Percentiles rank a stretch among this genome's conserved stretches.
These are phyloP conservation scores for Dipodomys ordii DNA, from an alignment of 2,113 vertebrate species.

Conservation along the genomic window DNA sequence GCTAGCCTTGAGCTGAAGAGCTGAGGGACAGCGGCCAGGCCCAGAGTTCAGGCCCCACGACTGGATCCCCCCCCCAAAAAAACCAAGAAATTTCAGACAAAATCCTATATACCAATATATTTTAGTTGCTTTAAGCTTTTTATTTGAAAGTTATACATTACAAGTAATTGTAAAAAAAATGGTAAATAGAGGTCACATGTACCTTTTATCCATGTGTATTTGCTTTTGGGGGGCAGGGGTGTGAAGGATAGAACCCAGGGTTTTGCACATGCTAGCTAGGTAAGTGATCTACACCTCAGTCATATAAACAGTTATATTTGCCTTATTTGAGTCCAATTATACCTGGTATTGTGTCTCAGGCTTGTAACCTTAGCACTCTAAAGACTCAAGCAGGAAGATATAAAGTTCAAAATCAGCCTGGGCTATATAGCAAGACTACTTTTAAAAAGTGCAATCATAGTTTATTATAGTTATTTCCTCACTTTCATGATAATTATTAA, in stretches of 20 bases:
- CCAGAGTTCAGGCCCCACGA: no score
- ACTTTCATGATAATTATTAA: slow-evolving; percentile 10
- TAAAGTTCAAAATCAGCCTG: neutral
- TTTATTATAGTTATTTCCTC: slow-evolving; percentile 5
- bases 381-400: neutral
- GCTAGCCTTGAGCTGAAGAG: no score
- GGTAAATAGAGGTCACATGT: neutral
- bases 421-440: neutral
- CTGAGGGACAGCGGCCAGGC: no score
- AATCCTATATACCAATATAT: neutral
- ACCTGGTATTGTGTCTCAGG: neutral
- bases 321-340: neutral
- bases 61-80: no score
- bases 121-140: slow-evolving; percentile 32
- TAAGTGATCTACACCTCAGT: neutral
- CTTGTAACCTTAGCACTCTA: neutral
- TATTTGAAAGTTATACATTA: slow-evolving; percentile 21
- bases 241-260: neutral
- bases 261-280: neutral
- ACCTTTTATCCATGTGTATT: neutral
- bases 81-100: neutral
- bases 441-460: neutral
- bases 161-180: slow-evolving; percentile 34
- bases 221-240: neutral
- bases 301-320: neutral